Evolutionary conservation across 2,888 invertebrate species (phyloP), one percentile per base, ranked within the genome.

Genomic region (Scaptomyza caliginosa): DNA sequence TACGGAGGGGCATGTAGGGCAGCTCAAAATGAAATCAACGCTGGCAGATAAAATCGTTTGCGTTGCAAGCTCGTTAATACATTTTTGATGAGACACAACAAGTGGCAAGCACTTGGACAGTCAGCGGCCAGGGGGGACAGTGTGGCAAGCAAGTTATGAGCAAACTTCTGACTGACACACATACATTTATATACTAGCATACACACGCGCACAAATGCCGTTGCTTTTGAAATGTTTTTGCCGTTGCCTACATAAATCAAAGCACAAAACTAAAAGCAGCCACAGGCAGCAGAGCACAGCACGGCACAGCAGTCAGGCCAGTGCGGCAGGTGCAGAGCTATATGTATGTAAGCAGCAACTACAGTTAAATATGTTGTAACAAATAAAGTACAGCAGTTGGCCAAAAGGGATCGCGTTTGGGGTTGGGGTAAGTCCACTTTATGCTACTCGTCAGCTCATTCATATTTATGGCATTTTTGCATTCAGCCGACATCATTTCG

Each of bases 1-100:
- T 13, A 8, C 0, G n/a, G 16, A 24, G 23, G 26, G 50, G 65
- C 65, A 65, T 65, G 58, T 74, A 36, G 74, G 65, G 70, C 65
- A 82, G 80, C 80, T 74, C 80, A 83, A 82, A 84, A 88, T 82
- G 81, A 88, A 88, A 86, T 87, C 82, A 84, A 84, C 88, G 86
- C 74, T 73, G 84, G 83, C 77, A 88, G 86, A 85, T 85, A 80
- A 74, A 84, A 86, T 84, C 87, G 85, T 78, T 75, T 82, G 79
- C 81, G 74, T 71, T 81, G 77, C 85, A 78, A 86, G 86, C 86
- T 87, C 88, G 85, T 89, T 89, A 89, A 89, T 89, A 88, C 86
- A 89, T 88, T 89, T 89, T 88, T 88, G 88, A 89, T 89, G 89
- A 88, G 87, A 77, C 75, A 79, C 86, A 86, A 89, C 83, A 84